Evolutionary conservation across 2,888 invertebrate species (phyloP).

Genomic region (Nemurella pictetii): DNA sequence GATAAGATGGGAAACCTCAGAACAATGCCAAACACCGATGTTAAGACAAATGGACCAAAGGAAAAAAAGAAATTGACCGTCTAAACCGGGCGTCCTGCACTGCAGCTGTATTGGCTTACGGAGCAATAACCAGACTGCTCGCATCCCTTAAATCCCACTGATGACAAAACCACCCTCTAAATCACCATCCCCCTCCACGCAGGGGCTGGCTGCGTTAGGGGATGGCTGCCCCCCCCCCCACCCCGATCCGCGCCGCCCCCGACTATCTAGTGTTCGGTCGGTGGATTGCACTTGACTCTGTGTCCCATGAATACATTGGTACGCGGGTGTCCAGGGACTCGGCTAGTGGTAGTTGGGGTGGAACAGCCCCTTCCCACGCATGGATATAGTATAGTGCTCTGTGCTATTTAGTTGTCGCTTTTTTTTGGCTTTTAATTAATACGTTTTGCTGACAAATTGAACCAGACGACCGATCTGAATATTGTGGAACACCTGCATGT

Average conservation of each 20-base stretch:
- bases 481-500: too few species aligned
- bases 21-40: too few species aligned
- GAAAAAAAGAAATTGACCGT: neutral
- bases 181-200: conserved; percentile 12
- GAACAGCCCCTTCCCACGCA: neutral
- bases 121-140: neutral
- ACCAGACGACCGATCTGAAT: too few species aligned
- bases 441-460: too few species aligned
- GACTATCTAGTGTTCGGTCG: neutral
- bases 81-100: neutral
- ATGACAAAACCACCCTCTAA: conserved; percentile 31
- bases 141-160: conserved; percentile 28
- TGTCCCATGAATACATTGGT: conserved; percentile 23
- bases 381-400: too few species aligned
- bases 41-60: too few species aligned
- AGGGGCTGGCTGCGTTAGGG: too few species aligned
- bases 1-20: too few species aligned
- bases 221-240: too few species aligned
- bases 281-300: conserved; percentile 29
- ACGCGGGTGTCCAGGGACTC: neutral
- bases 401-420: too few species aligned
- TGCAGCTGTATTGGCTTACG: conserved; percentile 14
- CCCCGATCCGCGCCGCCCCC: too few species aligned
- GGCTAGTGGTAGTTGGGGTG: neutral
- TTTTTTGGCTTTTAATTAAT: too few species aligned